phyloP scores from a whole-genome alignment of 2,113 vertebrate genomes.

The Spea bombifrons region DNA sequence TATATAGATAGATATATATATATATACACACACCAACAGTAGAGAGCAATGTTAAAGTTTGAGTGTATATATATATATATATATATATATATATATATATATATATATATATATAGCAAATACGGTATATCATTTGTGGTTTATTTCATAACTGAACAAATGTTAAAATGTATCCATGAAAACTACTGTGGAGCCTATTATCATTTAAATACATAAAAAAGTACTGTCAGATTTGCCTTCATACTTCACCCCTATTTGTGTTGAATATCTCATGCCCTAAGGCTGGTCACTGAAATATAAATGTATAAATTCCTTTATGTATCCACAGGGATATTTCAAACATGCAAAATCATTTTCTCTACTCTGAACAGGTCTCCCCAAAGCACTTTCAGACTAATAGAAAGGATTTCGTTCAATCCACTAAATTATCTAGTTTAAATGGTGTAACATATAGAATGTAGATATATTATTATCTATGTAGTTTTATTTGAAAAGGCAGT shows the following conservation, averaged over 20 bases:
- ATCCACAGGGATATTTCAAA: conserved; percentile 6
- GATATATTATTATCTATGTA: background rate
- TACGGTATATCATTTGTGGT: too few species aligned
- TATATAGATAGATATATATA: too few species aligned
- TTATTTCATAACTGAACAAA: too few species aligned
- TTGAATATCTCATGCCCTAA: background rate
- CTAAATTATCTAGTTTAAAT: background rate
- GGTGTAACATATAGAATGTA: background rate
- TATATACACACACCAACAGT: too few species aligned
- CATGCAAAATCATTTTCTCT: conserved; percentile 13
- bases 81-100: too few species aligned
- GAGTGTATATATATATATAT: too few species aligned
- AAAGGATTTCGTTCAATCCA: background rate
- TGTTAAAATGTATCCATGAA: background rate
- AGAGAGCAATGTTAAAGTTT: too few species aligned
- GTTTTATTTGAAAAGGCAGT: background rate
- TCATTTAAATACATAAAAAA: background rate
- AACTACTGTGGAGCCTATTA: background rate
- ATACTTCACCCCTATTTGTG: background rate
- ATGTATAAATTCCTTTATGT: conserved; percentile 12
- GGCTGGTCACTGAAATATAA: conserved; percentile 1
- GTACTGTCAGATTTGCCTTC: background rate
- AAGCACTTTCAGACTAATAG: background rate
- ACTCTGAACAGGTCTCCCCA: background rate
- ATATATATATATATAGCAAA: too few species aligned